Conservation (phyloP, 2,113 vertebrate species). For the Thamnophis sirtalis region DNA sequence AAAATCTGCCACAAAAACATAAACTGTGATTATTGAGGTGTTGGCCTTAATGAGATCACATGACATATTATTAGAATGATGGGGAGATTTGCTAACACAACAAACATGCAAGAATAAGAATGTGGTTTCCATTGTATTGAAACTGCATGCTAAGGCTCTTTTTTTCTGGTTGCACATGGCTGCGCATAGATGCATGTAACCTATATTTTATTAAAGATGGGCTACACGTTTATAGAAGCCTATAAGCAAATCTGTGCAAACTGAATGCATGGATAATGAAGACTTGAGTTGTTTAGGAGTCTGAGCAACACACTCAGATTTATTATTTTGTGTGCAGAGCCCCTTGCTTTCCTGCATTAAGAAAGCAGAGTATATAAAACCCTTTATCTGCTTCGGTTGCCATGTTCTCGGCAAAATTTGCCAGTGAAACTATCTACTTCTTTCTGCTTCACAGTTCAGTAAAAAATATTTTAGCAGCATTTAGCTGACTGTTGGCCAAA, state of each 20-base stretch:
- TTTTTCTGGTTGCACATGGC: not conserved
- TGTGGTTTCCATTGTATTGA: not conserved
- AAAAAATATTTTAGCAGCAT: not conserved
- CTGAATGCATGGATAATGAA: not conserved
- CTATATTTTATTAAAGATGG: not conserved
- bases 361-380: not conserved
- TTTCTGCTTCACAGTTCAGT: not conserved
- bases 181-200: not conserved
- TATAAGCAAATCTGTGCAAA: not conserved
- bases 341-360: not conserved
- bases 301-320: not conserved
- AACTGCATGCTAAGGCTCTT: not conserved
- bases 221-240: not conserved
- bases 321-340: not conserved
- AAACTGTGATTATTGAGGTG: not conserved
- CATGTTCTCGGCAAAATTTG: not conserved
- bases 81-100: not conserved
- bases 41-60: not conserved
- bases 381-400: not conserved
- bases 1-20: not conserved
- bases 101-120: not conserved
- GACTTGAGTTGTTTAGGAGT: not conserved
- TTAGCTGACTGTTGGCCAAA: not conserved
- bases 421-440: not conserved
- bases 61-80: not conserved